phyloP scores from a whole-genome alignment of 2,797 vertebrate species.

The Lemur catta region DNA sequence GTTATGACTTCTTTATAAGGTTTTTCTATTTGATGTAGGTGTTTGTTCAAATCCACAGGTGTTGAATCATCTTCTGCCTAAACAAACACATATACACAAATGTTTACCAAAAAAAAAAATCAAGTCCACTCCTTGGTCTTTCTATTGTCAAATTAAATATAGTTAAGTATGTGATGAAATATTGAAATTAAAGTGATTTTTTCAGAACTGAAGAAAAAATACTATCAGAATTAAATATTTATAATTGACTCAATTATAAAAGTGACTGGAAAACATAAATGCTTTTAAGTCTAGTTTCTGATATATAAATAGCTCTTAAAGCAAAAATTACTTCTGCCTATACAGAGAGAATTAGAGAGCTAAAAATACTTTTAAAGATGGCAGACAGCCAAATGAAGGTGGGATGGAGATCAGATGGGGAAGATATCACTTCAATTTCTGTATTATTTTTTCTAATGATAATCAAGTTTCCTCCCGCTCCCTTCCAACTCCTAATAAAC shows the following conservation, averaged over 20 bases:
- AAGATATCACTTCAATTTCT: conserved; percentile 18
- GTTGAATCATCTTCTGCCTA: conserved; percentile 93
- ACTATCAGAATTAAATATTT: conserved; percentile 41
- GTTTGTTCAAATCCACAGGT: conserved; percentile 90
- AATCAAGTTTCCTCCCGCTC: background rate
- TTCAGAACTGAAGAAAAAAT: conserved; percentile 40
- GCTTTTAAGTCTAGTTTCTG: conserved; percentile 39
- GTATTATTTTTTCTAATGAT: conserved; percentile 24
- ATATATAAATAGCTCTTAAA: conserved; percentile 37
- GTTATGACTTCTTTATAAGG: conserved; percentile 94
- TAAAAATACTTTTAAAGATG: conserved; percentile 47
- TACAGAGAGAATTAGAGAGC: background rate
- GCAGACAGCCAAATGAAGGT: conserved; percentile 15
- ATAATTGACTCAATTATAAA: conserved; percentile 19
- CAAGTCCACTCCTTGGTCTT: conserved; percentile 28
- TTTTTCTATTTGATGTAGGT: conserved; percentile 91
- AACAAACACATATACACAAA: conserved; percentile 60
- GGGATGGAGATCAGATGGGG: background rate
- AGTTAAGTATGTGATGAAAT: conserved; percentile 15
- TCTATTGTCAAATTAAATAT: conserved; percentile 51
- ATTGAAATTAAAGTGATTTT: conserved; percentile 47
- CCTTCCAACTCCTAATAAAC: background rate
- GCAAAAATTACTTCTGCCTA: conserved; percentile 17
- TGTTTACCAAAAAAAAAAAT: conserved; percentile 25
- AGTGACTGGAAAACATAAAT: conserved; percentile 25